A percentile compares a stretch with the other conserved stretches of the same genome.
Evolutionary conservation across 2,113 vertebrate genomes (phyloP).

Genomic region (Thomomys bottae): DNA sequence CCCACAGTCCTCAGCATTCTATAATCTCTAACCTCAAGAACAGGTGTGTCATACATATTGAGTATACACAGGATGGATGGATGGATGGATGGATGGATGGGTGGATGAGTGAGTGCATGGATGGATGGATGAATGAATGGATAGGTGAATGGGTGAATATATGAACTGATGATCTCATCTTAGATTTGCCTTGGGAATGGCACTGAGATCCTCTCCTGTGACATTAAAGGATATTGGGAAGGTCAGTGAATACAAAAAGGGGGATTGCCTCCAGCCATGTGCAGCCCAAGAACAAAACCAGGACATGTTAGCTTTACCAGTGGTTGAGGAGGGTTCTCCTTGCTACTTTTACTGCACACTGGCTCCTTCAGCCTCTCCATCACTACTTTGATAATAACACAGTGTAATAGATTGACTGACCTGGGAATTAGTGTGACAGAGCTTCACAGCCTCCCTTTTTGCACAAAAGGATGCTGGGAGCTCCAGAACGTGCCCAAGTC

Average conservation of each 20-base stretch:
- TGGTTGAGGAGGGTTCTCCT: neutral
- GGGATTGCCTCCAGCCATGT: too few relatives aligned
- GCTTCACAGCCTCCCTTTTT: neutral
- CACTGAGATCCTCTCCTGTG: neutral
- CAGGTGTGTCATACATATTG: neutral
- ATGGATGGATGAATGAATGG: too few relatives aligned
- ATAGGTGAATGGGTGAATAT: too few relatives aligned
- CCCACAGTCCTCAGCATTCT: neutral
- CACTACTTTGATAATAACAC: too few relatives aligned
- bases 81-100: neutral
- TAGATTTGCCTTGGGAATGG: neutral
- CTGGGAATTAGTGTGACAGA: accelerated
- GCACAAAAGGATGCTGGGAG: neutral
- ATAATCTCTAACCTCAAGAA: neutral
- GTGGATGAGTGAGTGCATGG: neutral
- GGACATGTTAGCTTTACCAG: neutral
- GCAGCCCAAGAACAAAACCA: too few relatives aligned
- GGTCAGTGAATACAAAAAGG: neutral
- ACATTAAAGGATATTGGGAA: neutral
- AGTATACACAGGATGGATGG: neutral
- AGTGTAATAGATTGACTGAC: too few relatives aligned
- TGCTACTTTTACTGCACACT: neutral
- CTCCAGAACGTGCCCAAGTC: neutral
- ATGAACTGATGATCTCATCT: too few relatives aligned
- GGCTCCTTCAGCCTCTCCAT: neutral